Conservation (phyloP, 2,888 invertebrate species). For the Mythimna pallens region DNA sequence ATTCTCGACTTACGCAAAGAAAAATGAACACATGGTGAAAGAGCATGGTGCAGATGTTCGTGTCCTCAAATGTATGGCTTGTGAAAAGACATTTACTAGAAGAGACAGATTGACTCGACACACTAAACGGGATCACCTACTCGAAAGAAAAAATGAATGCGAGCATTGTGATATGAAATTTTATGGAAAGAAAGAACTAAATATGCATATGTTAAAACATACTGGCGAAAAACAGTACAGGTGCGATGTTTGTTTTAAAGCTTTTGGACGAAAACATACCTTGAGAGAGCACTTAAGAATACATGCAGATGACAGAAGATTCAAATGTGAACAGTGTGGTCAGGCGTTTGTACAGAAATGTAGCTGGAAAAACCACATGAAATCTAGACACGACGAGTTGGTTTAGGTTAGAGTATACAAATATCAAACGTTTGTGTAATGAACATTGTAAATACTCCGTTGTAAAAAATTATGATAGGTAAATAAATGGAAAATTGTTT, state of each 20-base stretch:
- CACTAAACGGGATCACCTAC: conserved; percentile 55
- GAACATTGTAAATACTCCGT: no score
- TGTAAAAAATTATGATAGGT: no score
- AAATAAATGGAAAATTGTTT: no score
- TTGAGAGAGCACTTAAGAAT: conserved; percentile 53
- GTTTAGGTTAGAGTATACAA: neutral
- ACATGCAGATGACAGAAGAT: conserved; percentile 52
- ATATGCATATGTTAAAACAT: conserved; percentile 56
- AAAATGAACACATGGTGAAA: conserved; percentile 52
- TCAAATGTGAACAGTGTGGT: conserved; percentile 55
- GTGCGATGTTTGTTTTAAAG: conserved; percentile 56
- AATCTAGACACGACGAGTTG: conserved; percentile 38
- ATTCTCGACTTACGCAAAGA: conserved; percentile 45
- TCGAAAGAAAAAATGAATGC: conserved; percentile 52
- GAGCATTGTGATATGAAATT: conserved; percentile 56
- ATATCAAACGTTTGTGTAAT: neutral
- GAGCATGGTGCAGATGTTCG: conserved; percentile 41
- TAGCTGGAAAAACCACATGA: conserved; percentile 42
- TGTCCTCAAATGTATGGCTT: conserved; percentile 51
- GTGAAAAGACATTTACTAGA: conserved; percentile 53
- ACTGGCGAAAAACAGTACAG: conserved; percentile 49
- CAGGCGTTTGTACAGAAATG: conserved; percentile 53
- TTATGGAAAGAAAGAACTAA: conserved; percentile 36
- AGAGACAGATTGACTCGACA: conserved; percentile 44
- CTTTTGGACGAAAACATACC: conserved; percentile 48